Evolutionary conservation across 1,140 invertebrate species (phyloP).

Genomic region (Drosophila pruinosa): DNA sequence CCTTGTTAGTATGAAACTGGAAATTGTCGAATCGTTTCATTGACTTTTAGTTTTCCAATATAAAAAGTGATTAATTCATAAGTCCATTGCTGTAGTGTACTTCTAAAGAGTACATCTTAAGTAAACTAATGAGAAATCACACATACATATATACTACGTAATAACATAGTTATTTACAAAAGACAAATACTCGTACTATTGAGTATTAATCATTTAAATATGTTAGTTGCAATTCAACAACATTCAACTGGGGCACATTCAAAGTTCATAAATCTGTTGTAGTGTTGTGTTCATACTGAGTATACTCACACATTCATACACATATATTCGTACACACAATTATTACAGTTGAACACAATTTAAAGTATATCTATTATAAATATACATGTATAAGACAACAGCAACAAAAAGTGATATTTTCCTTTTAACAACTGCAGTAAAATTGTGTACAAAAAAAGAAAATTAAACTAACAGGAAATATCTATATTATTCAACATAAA

Average conservation of each 20-base stretch:
- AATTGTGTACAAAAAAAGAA: slow-evolving; percentile 43
- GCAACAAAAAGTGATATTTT: slow-evolving; percentile 10
- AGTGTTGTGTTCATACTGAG: slow-evolving; percentile 6
- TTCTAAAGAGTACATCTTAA: neutral
- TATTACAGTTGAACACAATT: slow-evolving; percentile 6
- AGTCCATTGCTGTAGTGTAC: slow-evolving; percentile 24
- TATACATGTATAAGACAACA: neutral
- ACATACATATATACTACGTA: slow-evolving; percentile 17
- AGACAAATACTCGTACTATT: neutral
- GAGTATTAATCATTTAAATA: slow-evolving; percentile 2
- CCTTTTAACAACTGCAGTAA: slow-evolving; percentile 37
- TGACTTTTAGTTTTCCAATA: neutral
- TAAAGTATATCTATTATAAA: slow-evolving; percentile 13
- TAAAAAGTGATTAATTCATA: slow-evolving; percentile 4
- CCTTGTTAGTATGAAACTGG: neutral
- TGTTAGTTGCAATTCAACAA: neutral
- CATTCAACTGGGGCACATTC: neutral
- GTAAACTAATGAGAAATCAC: slow-evolving; percentile 2
- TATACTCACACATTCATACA: slow-evolving; percentile 8
- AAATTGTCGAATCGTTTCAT: neutral
- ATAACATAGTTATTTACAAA: slow-evolving; percentile 7
- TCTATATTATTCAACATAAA: slow-evolving; percentile 45
- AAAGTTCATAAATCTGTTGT: neutral
- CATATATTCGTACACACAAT: slow-evolving; percentile 17
- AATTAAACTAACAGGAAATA: slow-evolving; percentile 39